Conservation (phyloP, 2,113 vertebrate species). For the Apeltes quadracus region DNA sequence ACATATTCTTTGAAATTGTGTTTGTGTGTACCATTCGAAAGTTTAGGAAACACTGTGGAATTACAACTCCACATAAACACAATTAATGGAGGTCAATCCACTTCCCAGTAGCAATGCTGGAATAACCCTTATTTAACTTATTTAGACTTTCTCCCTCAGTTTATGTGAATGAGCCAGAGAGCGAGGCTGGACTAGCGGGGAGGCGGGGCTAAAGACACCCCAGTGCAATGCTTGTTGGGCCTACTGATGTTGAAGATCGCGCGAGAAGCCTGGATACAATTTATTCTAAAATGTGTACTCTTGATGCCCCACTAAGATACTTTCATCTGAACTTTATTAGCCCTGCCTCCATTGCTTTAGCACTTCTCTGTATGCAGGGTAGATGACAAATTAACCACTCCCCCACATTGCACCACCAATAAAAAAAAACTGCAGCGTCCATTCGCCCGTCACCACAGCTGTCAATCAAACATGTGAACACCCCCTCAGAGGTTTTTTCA, state of each 20-base stretch:
- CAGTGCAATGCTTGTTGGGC: neutral
- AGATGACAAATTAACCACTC: neutral
- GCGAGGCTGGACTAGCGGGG: no score
- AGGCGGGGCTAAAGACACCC: neutral
- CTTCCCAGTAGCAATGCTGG: neutral
- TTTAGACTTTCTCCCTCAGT: neutral
- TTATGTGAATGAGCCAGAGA: neutral
- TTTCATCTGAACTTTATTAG: neutral
- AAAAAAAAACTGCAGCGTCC: neutral
- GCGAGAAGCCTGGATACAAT: neutral
- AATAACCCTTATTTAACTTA: neutral
- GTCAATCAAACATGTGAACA: constrained; percentile 1
- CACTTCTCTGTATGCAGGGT: neutral
- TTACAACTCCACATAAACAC: neutral
- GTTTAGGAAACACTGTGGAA: no score
- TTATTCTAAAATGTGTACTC: neutral
- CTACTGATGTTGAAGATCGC: neutral
- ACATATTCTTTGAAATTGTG: no score
- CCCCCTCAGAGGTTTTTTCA: neutral
- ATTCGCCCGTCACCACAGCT: neutral
- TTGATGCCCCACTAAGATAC: neutral
- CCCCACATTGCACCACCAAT: neutral
- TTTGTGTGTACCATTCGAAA: no score
- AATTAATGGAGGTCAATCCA: neutral
- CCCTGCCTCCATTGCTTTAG: neutral